Conservation (phyloP, 2,113 vertebrate species). For the Tychaedon coryphoeus region DNA sequence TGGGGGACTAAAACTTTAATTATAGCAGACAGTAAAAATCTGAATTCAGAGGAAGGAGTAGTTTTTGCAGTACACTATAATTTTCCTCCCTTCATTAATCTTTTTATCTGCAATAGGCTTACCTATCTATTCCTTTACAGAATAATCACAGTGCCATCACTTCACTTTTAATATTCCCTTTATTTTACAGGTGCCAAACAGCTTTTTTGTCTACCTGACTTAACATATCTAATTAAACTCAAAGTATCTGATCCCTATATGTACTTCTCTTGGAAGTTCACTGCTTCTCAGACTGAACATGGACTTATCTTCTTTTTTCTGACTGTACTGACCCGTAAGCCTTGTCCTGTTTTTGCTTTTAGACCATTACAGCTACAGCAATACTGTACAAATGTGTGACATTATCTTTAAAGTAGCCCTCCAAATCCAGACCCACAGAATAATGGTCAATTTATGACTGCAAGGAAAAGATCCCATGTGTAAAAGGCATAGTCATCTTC, state of each 20-base stretch:
- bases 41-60: background rate
- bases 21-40: background rate
- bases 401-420: background rate
- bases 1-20: background rate
- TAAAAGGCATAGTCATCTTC: background rate
- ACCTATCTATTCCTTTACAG: background rate
- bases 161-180: background rate
- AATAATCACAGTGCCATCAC: background rate
- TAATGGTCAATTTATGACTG: background rate
- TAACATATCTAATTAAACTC: background rate
- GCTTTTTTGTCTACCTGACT: background rate
- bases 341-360: background rate
- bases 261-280: background rate
- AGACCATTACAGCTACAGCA: background rate
- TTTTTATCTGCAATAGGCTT: background rate
- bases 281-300: background rate
- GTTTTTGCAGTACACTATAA: background rate
- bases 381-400: background rate
- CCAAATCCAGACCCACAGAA: background rate
- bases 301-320: background rate
- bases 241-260: background rate
- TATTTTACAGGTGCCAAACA: background rate
- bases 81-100: conserved; percentile 22
- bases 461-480: background rate
- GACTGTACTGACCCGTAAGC: background rate